phyloP scores from a whole-genome alignment of 2,797 vertebrate species.

The Alca torda region DNA sequence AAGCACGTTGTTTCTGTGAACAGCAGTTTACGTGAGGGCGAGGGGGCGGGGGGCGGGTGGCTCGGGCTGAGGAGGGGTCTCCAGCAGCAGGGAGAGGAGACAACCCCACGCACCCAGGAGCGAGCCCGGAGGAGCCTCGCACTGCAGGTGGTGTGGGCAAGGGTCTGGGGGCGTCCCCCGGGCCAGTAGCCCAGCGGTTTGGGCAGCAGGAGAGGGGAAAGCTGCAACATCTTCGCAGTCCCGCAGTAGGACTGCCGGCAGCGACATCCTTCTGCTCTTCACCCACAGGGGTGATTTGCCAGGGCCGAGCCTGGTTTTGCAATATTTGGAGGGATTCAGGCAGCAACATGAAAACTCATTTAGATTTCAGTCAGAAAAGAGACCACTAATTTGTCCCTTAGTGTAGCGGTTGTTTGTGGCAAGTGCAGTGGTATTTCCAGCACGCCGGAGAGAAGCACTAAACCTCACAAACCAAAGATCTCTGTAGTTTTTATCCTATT shows the following conservation, averaged over 20 bases:
- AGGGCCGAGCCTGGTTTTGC: not conserved
- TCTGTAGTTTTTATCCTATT: not conserved
- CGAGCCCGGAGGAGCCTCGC: not conserved
- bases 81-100: rapidly evolving
- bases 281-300: not conserved
- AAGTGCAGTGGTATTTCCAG: not conserved
- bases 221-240: not conserved
- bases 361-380: not conserved
- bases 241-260: not conserved
- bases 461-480: not conserved
- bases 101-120: not conserved
- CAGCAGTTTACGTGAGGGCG: rapidly evolving
- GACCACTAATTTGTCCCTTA: not conserved
- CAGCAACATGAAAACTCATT: not conserved
- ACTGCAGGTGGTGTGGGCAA: not conserved
- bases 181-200: rapidly evolving
- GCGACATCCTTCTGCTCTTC: not conserved
- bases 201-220: not conserved
- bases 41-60: not conserved
- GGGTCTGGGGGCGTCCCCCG: rapidly evolving
- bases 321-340: not conserved
- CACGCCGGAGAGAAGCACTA: not conserved
- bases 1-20: not conserved
- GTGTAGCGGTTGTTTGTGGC: not conserved
- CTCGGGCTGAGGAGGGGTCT: not conserved